Evolutionary conservation across 1,140 invertebrate species (phyloP).

Genomic region (Lasioglossum albipes): DNA sequence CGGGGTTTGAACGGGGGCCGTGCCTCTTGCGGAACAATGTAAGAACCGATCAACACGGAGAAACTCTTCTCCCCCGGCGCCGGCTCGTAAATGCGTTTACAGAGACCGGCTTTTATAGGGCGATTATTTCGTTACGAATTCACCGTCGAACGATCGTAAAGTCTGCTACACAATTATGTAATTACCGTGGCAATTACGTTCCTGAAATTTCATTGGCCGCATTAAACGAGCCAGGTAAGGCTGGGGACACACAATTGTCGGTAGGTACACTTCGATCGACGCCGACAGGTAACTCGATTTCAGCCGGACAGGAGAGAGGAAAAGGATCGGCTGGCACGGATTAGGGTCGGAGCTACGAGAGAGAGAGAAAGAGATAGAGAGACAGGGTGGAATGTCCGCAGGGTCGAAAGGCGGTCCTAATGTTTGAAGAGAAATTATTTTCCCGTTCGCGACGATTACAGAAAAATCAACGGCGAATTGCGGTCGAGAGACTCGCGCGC

Average conservation of each 20-base stretch:
- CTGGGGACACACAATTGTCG: constrained; percentile 32
- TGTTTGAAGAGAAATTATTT: constrained; percentile 11
- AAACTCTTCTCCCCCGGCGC: background rate
- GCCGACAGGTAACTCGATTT: constrained; percentile 37
- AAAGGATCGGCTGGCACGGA: background rate
- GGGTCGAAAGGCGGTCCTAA: background rate
- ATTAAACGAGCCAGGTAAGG: constrained; percentile 39
- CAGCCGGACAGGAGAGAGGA: background rate
- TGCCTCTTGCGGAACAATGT: constrained; percentile 11
- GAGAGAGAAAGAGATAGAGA: background rate
- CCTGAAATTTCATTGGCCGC: constrained; percentile 43
- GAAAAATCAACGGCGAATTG: constrained; percentile 22
- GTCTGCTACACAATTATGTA: constrained; percentile 42
- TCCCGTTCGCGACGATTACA: constrained; percentile 21
- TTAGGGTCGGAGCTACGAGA: no score
- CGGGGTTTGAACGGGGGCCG: background rate
- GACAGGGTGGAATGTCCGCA: background rate
- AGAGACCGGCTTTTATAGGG: constrained; percentile 29
- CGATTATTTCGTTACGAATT: constrained; percentile 52
- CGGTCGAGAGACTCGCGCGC: no score
- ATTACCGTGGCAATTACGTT: constrained; percentile 48
- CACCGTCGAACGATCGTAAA: constrained; percentile 34
- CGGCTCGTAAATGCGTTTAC: constrained; percentile 20
- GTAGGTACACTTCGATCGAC: constrained; percentile 39
- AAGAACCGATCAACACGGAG: constrained; percentile 15